Conservation (phyloP, 1,140 invertebrate species). For the Oncopodura yosiiana region DNA sequence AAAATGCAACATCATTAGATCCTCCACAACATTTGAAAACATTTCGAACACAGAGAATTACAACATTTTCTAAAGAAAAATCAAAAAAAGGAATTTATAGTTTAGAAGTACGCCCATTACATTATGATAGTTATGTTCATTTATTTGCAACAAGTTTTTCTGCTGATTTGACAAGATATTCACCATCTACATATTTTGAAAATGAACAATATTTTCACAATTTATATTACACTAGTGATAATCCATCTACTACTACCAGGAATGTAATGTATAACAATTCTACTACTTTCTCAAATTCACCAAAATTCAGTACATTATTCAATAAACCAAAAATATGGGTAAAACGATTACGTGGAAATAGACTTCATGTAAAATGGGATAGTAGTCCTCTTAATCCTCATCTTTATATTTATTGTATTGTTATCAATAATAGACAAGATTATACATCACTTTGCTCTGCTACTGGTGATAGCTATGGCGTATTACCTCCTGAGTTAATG, state of each 20-base stretch:
- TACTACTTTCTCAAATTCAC: constrained; percentile 5
- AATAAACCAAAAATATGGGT: constrained; percentile 18
- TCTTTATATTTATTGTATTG: constrained; percentile 49
- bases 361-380: constrained; percentile 41
- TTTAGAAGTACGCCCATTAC: constrained; percentile 35
- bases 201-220: constrained; percentile 2
- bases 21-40: constrained; percentile 16
- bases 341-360: constrained; percentile 35
- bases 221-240: background rate
- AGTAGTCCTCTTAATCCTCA: constrained; percentile 48
- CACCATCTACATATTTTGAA: constrained; percentile 5
- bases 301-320: background rate
- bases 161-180: constrained; percentile 33
- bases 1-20: background rate
- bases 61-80: constrained; percentile 20
- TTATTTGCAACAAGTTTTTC: constrained; percentile 38
- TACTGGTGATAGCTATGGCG: constrained; percentile 38
- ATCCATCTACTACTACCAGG: background rate
- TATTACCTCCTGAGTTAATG: constrained; percentile 33
- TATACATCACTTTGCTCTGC: constrained; percentile 50
- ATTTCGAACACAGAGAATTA: constrained; percentile 27
- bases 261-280: background rate
- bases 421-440: constrained; percentile 46
- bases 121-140: constrained; percentile 38
- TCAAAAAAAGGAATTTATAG: constrained; percentile 33